These are phyloP conservation scores for Hystrix brachyura DNA, from an alignment of 2,113 vertebrate species.

Conservation along the genomic window DNA sequence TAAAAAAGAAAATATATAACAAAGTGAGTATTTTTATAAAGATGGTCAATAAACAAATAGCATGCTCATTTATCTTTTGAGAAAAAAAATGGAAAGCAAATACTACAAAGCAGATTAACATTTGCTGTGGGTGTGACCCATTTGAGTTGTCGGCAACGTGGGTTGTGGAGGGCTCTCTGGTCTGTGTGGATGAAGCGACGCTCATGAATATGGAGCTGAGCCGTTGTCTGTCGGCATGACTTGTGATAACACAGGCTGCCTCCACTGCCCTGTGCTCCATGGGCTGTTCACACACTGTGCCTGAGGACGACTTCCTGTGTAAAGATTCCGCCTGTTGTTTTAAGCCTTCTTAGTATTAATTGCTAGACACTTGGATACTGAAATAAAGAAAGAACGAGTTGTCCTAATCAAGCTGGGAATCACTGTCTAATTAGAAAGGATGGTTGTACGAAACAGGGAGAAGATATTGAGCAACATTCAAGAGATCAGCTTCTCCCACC, in stretches of 20 bases:
- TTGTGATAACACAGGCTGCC: background rate
- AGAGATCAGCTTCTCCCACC: background rate
- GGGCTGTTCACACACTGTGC: background rate
- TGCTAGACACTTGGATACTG: background rate
- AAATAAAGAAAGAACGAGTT: background rate
- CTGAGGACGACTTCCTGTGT: background rate
- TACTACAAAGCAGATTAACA: background rate
- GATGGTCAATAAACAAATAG: background rate
- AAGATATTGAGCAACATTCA: background rate
- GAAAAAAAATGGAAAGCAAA: background rate
- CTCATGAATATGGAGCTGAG: background rate
- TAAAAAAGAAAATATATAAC: background rate
- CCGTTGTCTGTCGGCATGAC: background rate
- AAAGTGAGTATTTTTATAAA: background rate
- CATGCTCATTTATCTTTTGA: background rate
- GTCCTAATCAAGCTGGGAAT: background rate
- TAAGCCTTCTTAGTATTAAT: background rate
- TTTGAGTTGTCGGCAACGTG: rapidly evolving
- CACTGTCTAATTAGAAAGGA: background rate
- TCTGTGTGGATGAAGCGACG: background rate
- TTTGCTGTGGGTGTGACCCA: too few relatives aligned
- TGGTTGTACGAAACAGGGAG: background rate
- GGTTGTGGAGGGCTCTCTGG: too few relatives aligned
- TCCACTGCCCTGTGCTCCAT: background rate
- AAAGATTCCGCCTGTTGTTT: background rate